A percentile compares a stretch with the other conserved stretches of the same genome.
These are phyloP conservation scores for Clarias platycephalus DNA, from an alignment of 2,797 vertebrate genomes.

Conservation along the genomic window DNA sequence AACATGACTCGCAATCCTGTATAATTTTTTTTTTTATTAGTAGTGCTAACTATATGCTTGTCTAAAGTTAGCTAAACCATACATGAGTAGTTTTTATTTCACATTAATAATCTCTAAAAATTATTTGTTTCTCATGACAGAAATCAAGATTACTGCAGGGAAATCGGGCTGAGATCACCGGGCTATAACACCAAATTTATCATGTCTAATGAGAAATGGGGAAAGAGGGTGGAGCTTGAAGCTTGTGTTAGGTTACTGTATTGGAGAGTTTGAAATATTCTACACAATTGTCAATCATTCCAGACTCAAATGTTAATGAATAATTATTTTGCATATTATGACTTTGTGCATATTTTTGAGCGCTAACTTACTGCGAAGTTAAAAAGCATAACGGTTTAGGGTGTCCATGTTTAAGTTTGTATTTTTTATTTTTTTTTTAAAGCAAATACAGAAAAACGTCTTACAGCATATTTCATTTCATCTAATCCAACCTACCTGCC, in stretches of 20 bases:
- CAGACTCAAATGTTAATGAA: neutral
- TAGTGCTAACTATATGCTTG: neutral
- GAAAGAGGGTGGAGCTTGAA: neutral
- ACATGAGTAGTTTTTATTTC: neutral
- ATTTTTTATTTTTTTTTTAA: neutral
- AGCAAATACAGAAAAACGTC: neutral
- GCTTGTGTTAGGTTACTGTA: neutral
- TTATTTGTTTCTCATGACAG: neutral
- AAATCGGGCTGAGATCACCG: neutral
- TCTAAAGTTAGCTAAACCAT: neutral
- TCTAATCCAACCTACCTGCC: slow-evolving; percentile 13
- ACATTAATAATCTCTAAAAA: neutral
- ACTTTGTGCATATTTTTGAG: neutral
- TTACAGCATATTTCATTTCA: neutral
- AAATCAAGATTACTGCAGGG: neutral
- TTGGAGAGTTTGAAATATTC: neutral
- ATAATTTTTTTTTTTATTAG: neutral
- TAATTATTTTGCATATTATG: no score
- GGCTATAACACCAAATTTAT: neutral
- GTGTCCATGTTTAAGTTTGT: no score
- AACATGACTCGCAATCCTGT: neutral
- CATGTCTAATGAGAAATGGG: neutral
- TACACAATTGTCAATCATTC: neutral
- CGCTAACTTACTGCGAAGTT: neutral
- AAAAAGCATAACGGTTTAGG: no score